Evolutionary conservation across 2,113 vertebrate species (phyloP), one percentile per base, ranked within the genome.

Genomic region (Hystrix brachyura): DNA sequence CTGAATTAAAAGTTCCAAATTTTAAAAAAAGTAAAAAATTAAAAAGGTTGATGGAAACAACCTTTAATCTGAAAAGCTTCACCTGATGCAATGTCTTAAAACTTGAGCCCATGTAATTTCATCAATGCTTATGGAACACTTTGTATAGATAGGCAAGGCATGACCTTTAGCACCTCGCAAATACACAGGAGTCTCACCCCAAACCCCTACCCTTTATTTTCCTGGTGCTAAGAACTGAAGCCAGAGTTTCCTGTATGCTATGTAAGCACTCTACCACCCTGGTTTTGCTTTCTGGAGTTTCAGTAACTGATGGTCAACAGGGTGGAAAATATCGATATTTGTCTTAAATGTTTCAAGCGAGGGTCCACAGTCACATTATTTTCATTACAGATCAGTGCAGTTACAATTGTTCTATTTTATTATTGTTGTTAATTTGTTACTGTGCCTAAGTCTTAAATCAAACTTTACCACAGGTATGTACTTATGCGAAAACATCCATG

Each of bases 1-100:
- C 55, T 55, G 71, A n/a, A 69, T 78, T 79, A 34, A 65, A 94
- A 89, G 27, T 48, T 13, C 46, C 59, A 89, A 80, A 19, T 76
- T 90, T 65, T 38, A 23, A 32, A 0, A 67, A 65, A 38, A 15
- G 29, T 53, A 84, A 32, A 83, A 34, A 57, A 29, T 17, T 53
- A 90, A 86, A 80, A 89, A 78, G 14, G 21, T 55, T 17, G 10
- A n/a, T 71, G 90, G 38, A 79, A 91, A 91, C 1, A 19, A 82
- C 72, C 21, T 23, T 79, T 80, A 91, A 67, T 48, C 51, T 90
- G 53, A 96, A 87, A 94, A 64, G 10, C 27, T 96, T 91, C 74
- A 83, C 64, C 80, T 87, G 65, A 25, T 78, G 86, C 23, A 23
- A 65, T 60, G 62, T 32, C 46, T 81, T 86, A 92, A 93, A 95